Percentiles rank a stretch among this genome's conserved stretches.
Conservation (phyloP, 2,888 invertebrate species). For the Pycnomerus fuliginosus region DNA sequence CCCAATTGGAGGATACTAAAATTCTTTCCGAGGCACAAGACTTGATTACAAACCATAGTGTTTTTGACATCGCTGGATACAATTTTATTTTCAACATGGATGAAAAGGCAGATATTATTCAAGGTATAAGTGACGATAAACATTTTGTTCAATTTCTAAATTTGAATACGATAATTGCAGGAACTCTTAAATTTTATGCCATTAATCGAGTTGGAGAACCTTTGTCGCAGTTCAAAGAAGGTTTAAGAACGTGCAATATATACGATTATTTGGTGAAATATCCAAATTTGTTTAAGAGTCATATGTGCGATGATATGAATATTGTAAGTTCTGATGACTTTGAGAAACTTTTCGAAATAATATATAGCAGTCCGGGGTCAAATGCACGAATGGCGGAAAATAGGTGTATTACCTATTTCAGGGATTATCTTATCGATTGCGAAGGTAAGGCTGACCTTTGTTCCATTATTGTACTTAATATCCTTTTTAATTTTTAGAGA, state of each 20-base stretch:
- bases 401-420: neutral
- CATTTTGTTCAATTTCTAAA: neutral
- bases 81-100: slow-evolving; percentile 9
- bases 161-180: slow-evolving; percentile 2
- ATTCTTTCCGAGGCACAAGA: slow-evolving; percentile 2
- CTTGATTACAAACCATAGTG: slow-evolving; percentile 3
- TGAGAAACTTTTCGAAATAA: slow-evolving; percentile 3
- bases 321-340: neutral
- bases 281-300: neutral
- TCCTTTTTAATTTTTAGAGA: no score
- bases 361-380: neutral
- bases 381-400: slow-evolving; percentile 2
- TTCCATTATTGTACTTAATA: neutral
- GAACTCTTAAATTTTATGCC: slow-evolving; percentile 1
- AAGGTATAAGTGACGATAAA: slow-evolving; percentile 1
- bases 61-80: slow-evolving; percentile 18
- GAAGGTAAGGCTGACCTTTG: slow-evolving; percentile 1
- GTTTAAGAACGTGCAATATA: slow-evolving; percentile 1
- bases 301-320: neutral
- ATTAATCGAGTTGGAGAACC: neutral
- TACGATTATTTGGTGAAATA: slow-evolving; percentile 1
- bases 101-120: slow-evolving; percentile 2
- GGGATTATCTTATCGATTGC: slow-evolving; percentile 1
- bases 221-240: slow-evolving; percentile 1
- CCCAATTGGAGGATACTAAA: slow-evolving; percentile 1